Base-by-base conservation (phyloP, 2,888 invertebrate genomes). In the Arge pagana region DNA sequence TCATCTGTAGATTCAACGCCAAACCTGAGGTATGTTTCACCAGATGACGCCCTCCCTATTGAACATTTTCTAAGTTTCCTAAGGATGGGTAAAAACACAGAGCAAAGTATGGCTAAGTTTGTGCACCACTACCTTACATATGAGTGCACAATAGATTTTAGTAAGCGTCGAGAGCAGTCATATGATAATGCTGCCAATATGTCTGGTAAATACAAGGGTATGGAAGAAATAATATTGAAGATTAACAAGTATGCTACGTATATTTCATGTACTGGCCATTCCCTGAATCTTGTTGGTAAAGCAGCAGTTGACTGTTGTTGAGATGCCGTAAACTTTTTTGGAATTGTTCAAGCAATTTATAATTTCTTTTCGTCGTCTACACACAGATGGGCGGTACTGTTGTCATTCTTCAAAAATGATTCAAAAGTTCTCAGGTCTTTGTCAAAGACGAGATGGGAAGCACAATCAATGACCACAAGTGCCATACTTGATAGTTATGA, bases 31-130 rank as follows among this genome's bases (percentile, higher is more conserved):
- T 33, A 58, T 59, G 15, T 56, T 61, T 31, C 62, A 64, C 52
- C 62, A 66, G 50, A 48, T 66, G 21, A 62, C 56, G 3, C 18
- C 10, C 39, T 19, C 16, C 62, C 64, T 54, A 54, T 51, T 13
- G 62, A 65, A 63, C 54, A 58, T 57, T 65, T 65, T 55, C 41
- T 64, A 0, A 62, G 55, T 4, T 62, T 61, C 54, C 43, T 65
- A 35, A 57, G 57, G 7, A 57, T 53, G 49, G 41, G 37, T 40
- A 48, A 48, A 2, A 56, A 61, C 35, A 52, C 39, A 30, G 60
- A 52, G 6, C 13, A 19, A 56, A 50, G 51, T 40, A 59, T 54
- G 31, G 56, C 58, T 24, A 56, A 59, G 26, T 50, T 54, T 33
- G 19, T 63, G 23, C 50, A 60, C 4, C 28, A 58, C 45, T n/a